phyloP scores from a whole-genome alignment of 1,140 invertebrate species.

The Physella acuta region DNA sequence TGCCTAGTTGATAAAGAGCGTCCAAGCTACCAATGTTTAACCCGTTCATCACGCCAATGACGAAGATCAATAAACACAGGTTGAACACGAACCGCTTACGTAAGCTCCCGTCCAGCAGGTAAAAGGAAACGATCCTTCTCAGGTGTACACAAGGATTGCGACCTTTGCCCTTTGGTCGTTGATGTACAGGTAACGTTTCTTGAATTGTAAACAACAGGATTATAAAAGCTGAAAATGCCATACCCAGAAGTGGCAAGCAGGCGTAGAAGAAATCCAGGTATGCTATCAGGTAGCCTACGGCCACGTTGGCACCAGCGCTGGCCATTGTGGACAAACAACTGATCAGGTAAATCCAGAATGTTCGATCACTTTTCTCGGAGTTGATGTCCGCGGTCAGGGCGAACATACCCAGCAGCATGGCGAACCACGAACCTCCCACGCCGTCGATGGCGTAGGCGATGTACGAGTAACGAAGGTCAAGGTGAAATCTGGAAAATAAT shows the following conservation, averaged over 20 bases:
- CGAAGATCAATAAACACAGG: neutral
- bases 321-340: neutral
- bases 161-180: neutral
- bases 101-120: constrained; percentile 11
- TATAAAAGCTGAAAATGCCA: constrained; percentile 3
- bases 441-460: constrained; percentile 23
- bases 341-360: constrained; percentile 16
- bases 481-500: constrained; percentile 18
- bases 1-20: constrained; percentile 14
- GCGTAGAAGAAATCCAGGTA: neutral
- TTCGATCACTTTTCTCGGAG: neutral
- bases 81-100: neutral
- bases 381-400: constrained; percentile 27
- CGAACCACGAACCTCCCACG: constrained; percentile 20
- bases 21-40: neutral
- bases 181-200: constrained; percentile 9
- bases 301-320: neutral
- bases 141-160: constrained; percentile 12
- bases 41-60: constrained; percentile 3
- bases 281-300: neutral
- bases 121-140: constrained; percentile 22
- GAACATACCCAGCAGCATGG: constrained; percentile 1
- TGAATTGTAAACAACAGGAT: constrained; percentile 12
- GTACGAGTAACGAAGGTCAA: constrained; percentile 22
- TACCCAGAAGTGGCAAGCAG: neutral